Base-by-base conservation (phyloP, 2,113 vertebrate species). In the Corythaeola cristata region DNA sequence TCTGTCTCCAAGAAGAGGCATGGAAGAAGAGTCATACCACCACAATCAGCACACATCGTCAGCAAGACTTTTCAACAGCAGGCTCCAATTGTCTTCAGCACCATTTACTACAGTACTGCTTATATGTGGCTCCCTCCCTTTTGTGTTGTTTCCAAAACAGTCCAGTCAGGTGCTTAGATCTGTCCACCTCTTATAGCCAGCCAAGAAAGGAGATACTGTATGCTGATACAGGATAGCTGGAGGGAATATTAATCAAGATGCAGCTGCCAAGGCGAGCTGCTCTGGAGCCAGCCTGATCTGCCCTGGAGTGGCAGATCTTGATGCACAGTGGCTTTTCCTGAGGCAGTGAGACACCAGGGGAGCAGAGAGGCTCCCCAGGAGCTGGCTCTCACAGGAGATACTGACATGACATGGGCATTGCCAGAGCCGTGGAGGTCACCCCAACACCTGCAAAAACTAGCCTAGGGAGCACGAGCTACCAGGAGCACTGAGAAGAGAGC, bases 21-120 rank as follows among this genome's bases (percentile, higher is more conserved):
- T 1, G 33, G 23, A 44, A 66, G 28, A 68, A n/a, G 24, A 55
- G 18, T 47, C 0, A 0, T 55, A n/a, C 8, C 13, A 35, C 4
- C 19, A 58, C 15, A 30, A 3, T 35, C 15, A 47, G 7, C 28
- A 30, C 33, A 35, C 5, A 47, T 5, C 19, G 19, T 21, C 28
- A 50, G 20, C 9, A 41, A 62, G 9, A 19, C 12, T 32, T 2
- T 35, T 22, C 11, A 26, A 45, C 8, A 50, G 12, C 30, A 60
- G 14, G 3, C 9, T 69, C 15, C 14, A 66, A 30, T 4, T 26
- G 3, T 5, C 7, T 66, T 49, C 14, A 39, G 23, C 18, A 11
- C 24, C 73, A 6, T 2, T 22, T 39, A 4, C 5, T 5, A 15
- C 35, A 52, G 3, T 19, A 35, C 14, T 39, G 5, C 6, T 50